Evolutionary conservation across 37 sponge, comb jelly and placozoan species (phyloP), one percentile per base, ranked within the genome.

Genomic region (Haliclona indistincta): DNA sequence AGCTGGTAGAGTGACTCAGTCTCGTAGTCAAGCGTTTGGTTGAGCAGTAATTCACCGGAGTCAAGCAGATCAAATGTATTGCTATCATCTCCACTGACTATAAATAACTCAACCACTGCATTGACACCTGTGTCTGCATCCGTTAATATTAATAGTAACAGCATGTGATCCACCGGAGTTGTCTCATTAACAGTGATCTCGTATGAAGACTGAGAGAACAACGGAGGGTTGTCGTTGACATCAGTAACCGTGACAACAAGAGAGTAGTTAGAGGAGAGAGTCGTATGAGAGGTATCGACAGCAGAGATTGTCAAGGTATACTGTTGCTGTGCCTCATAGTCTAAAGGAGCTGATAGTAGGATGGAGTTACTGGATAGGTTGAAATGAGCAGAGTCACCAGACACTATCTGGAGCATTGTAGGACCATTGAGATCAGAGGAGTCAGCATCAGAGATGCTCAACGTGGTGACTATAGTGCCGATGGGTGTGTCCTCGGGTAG

Each of bases 171-270:
- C 15, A 47, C 51, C 15, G 70, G 15, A 41, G 62, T 60, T 60
- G 81, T 78, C 43, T 85, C 92, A 73, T 67, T 64, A n/a, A 86
- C 82, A 4, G 56, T 39, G 10, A 26, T 75, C 23, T 68, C 42
- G 61, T 74, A 85, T 19, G 1, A 63, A 33, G 71, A 26, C 17
- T 44, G 66, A 22, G 63, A 38, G 44, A 81, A 82, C 1, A 54
- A 30, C 20, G 82, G 73, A 2, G 78, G 79, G 17, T 29, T 34
- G 63, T 88, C 83, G 36, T 82, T 58, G 0, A 38, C 58, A 38
- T 82, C 83, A 4, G 43, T 15, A 17, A 47, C 51, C 10, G 15
- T 17, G 15, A 47, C 51, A 47, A 15, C 15, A 15, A 47, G 15
- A 47, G 15, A 47, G 15, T 10, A 10, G 51, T 17, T 47, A 17